A percentile compares a stretch with the other conserved stretches of the same genome.
Evolutionary conservation across 2,888 invertebrate genomes (phyloP).

Genomic region (Pollenia griseotomentosa): DNA sequence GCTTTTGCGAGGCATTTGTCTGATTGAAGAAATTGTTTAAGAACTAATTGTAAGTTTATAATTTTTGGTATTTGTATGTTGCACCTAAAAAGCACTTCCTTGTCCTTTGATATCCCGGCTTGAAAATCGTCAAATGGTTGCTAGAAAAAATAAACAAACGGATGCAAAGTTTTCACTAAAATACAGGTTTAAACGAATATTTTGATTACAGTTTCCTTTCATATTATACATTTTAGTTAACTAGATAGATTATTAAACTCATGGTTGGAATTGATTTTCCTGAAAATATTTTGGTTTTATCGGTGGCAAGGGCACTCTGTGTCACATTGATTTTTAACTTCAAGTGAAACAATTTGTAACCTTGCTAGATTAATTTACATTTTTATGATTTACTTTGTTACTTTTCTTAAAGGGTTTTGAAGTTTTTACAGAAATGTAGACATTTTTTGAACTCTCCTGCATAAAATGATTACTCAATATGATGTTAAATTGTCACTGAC

Average conservation of each 20-base stretch:
- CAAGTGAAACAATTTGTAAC: constrained; percentile 74
- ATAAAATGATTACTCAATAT: constrained; percentile 62
- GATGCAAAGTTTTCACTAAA: constrained; percentile 71
- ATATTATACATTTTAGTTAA: too few species aligned
- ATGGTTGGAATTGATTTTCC: too few species aligned
- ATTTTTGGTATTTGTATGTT: background rate
- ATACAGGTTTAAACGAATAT: constrained; percentile 55
- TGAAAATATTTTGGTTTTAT: too few species aligned
- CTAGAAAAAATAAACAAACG: constrained; percentile 61
- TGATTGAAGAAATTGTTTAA: constrained; percentile 74
- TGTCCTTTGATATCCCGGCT: constrained; percentile 54
- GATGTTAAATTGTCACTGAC: constrained; percentile 82
- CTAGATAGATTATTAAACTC: too few species aligned
- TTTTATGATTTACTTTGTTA: constrained; percentile 36
- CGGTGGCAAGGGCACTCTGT: constrained; percentile 75
- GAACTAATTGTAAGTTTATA: background rate
- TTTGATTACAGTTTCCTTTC: constrained; percentile 65
- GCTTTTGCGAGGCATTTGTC: constrained; percentile 84
- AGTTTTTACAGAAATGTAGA: constrained; percentile 53
- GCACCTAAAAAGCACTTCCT: constrained; percentile 75
- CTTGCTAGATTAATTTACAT: constrained; percentile 73
- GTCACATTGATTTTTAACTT: constrained; percentile 74
- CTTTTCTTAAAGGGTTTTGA: constrained; percentile 49
- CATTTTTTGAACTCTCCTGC: background rate
- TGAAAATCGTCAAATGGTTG: constrained; percentile 70